These are phyloP conservation scores for Trachemys scripta DNA, from an alignment of 2,113 vertebrate genomes.

Conservation along the genomic window DNA sequence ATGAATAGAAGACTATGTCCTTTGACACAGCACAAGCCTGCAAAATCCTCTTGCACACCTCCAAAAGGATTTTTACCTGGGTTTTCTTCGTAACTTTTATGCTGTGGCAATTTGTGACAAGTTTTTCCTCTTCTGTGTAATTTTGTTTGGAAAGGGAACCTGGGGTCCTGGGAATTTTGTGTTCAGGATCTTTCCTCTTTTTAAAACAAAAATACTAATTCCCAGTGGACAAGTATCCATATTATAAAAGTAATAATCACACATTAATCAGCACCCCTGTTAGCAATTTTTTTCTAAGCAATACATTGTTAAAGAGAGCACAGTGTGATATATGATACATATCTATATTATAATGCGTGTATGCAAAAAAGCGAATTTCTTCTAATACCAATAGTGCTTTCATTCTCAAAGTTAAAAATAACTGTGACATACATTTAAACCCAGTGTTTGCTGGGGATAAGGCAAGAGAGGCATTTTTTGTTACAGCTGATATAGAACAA, in stretches of 20 bases:
- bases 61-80: neutral
- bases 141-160: conserved; percentile 31
- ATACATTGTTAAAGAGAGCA: conserved; percentile 44
- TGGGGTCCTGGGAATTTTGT: conserved; percentile 18
- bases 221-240: too few species aligned
- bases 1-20: neutral
- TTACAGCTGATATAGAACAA: neutral
- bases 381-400: neutral
- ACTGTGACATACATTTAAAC: conserved; percentile 27
- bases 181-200: conserved; percentile 14
- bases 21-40: neutral
- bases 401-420: conserved; percentile 43
- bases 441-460: neutral
- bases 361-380: conserved; percentile 2
- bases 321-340: neutral
- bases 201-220: conserved; percentile 23
- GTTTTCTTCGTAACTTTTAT: conserved; percentile 30
- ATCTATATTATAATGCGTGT: neutral
- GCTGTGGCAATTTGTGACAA: conserved; percentile 31
- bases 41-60: neutral
- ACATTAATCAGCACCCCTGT: too few species aligned
- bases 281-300: conserved; percentile 36
- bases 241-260: too few species aligned
- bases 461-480: conserved; percentile 7
- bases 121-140: conserved; percentile 17